Evolutionary conservation across 2,888 invertebrate genomes (phyloP), one percentile per base, ranked within the genome.

Genomic region (Diarsia rubi): DNA sequence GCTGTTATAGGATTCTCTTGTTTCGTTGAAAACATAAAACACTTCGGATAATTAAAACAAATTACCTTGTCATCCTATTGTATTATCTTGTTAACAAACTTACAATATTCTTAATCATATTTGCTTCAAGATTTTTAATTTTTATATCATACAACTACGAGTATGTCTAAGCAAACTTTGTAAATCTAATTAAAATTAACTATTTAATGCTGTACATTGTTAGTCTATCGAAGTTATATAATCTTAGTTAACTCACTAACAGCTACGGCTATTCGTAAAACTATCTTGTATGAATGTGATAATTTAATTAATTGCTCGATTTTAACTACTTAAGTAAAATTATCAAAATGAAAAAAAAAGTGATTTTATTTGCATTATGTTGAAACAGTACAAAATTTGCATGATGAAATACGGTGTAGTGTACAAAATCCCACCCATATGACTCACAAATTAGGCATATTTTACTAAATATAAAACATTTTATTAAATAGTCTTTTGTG

Each of bases 11-110:
- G n/a, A 31, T 49, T 71, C 21, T 27, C 21, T 69, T 21, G 54
- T 67, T 72, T 63, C 11, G 11, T 31, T n/a, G 37, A 21, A 31
- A 77, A 69, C 75, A 78, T 54, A 52, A 72, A 64, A 72, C 73
- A 63, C n/a, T 66, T 78, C 52, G 47, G 45, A 70, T 71, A 73
- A 70, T 84, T 49, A 82, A 83, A 81, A 75, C 63, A 79, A 78
- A 75, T 87, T 86, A 89, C 88, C 88, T 86, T 89, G 59, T 69
- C 63, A 68, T 85, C 81, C 79, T 88, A 86, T 75, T 79, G 76
- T 70, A 77, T 52, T 78, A 79, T 71, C 59, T 81, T 78, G 69
- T 74, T 79, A 80, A 76, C 59, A 79, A 85, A 78, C 54, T 79
- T 73, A 71, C 42, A 74, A 73, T 16, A 80, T 74, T 83, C 70